These are phyloP conservation scores for Bungarus multicinctus DNA, from an alignment of 2,113 vertebrate species.

Conservation along the genomic window DNA sequence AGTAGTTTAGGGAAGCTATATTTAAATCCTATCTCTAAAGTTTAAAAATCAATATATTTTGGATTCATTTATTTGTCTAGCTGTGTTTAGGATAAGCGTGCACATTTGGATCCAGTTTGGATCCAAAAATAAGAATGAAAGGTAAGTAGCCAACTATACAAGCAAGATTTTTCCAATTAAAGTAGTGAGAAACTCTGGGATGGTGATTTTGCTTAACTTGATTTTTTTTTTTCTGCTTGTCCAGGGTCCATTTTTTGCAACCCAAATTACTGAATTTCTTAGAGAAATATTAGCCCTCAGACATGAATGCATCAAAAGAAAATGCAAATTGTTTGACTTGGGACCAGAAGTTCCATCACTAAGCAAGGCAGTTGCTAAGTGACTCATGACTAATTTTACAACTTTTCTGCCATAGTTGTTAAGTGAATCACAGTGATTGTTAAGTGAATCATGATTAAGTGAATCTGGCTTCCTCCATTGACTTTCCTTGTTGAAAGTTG, in stretches of 20 bases:
- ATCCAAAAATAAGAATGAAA: background rate
- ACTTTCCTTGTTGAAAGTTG: background rate
- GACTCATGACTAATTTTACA: background rate
- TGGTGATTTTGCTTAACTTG: background rate
- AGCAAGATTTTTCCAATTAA: background rate
- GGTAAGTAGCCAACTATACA: background rate
- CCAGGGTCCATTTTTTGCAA: background rate
- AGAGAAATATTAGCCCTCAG: background rate
- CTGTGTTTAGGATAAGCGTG: background rate
- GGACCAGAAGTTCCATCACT: background rate
- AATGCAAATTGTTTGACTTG: background rate
- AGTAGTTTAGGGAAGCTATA: background rate
- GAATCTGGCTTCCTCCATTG: background rate
- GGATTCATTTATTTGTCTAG: background rate
- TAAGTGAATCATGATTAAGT: background rate
- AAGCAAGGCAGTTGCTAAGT: background rate
- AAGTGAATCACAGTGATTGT: background rate
- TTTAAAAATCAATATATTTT: background rate
- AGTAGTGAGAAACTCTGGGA: background rate
- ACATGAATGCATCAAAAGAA: background rate
- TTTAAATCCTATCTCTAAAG: background rate
- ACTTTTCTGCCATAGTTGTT: background rate
- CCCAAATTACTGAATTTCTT: too few species aligned
- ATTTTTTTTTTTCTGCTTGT: background rate
- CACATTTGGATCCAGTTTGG: background rate